Evolutionary conservation across 1,140 invertebrate species (phyloP), one percentile per base, ranked within the genome.

Genomic region (Amphibalanus amphitrite): DNA sequence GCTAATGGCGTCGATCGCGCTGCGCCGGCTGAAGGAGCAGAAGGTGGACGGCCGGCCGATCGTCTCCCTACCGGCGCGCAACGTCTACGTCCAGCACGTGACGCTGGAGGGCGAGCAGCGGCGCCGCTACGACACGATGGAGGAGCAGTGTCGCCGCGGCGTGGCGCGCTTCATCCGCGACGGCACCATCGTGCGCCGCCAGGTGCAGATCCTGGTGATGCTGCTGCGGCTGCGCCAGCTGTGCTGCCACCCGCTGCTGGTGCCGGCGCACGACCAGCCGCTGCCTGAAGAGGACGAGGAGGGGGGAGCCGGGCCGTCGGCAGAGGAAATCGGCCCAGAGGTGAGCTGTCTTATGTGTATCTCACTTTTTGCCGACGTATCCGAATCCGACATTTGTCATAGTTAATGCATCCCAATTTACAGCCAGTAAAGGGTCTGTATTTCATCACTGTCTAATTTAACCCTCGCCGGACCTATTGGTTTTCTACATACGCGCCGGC

Each of bases 161-260:
- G 47, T 59, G 47, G 47, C 47, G 47, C 47, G 47, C 47, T 23
- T 59, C 47, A 59, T 59, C 47, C 10, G 47, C 1, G 13, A 59
- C 13, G 47, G 47, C 47, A 59, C 47, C 6, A 23, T 59, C 13
- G 47, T 59, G 47, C 47, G 20, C 10, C 10, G 47, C 47, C 47
- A 59, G 47, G 47, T 59, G 20, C 20, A 20, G 13, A 59, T 95
- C 77, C 82, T 96, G 71, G 87, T 92, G 0, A 80, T 94, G 0
- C 77, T 96, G 23, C 78, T 95, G n/a, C 82, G 93, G 28, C 79
- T 96, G 69, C 82, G 93, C 10, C 94, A 96, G 79, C 87, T 92
- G 70, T 95, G 93, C 79, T 90, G 90, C 77, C 92, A 96, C 83
- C 88, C 92, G 0, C 86, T 86, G 17, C 83, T 97, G 47, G 47